phyloP scores from a whole-genome alignment of 2,113 vertebrate genomes.

The Hylia prasina region DNA sequence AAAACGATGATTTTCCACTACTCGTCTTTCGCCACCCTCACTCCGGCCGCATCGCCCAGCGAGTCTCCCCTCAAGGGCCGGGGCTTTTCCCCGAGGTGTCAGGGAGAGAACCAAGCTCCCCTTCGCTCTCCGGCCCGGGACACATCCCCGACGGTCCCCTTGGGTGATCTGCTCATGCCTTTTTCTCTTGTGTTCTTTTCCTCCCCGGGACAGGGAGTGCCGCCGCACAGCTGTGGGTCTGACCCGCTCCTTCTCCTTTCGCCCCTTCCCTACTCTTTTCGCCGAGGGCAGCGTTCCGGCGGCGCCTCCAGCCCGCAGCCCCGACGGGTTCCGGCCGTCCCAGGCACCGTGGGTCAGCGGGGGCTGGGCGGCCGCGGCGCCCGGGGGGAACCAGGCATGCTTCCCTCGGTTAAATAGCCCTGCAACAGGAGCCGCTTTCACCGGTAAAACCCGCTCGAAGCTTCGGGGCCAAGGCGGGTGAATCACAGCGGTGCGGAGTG shows the following conservation, averaged over 20 bases:
- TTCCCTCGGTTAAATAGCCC: not conserved
- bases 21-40: not conserved
- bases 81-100: not conserved
- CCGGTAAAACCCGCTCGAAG: not conserved
- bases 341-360: not conserved
- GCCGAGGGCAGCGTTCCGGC: not conserved
- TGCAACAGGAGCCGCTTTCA: not conserved
- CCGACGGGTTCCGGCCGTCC: not conserved
- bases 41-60: not conserved
- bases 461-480: not conserved
- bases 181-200: not conserved
- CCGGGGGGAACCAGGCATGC: not conserved
- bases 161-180: not conserved
- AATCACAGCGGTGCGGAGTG: not conserved
- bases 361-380: not conserved
- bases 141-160: not conserved
- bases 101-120: not conserved
- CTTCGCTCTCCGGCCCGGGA: not conserved
- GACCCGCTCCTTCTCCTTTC: not conserved
- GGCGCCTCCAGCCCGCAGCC: not conserved
- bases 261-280: not conserved
- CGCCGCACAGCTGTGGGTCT: not conserved
- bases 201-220: not conserved
- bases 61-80: not conserved
- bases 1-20: not conserved